phyloP scores from a whole-genome alignment of 1,140 invertebrate species.

The Probaryconus sp. region DNA sequence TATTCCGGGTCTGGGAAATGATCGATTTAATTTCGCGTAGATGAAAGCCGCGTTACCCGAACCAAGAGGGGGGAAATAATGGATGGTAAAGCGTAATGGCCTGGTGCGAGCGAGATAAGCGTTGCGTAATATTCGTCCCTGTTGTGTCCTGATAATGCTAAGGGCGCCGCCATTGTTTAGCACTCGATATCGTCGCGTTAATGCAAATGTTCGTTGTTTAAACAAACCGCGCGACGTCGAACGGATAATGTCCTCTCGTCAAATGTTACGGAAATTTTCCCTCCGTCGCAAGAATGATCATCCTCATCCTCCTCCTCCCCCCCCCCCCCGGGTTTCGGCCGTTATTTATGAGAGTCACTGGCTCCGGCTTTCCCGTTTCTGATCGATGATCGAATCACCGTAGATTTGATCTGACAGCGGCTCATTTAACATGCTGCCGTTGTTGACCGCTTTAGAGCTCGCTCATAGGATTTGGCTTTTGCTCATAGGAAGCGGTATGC shows the following conservation, averaged over 20 bases:
- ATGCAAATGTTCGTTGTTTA: slow-evolving; percentile 2
- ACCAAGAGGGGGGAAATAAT: slow-evolving; percentile 55
- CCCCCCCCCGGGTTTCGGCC: no score
- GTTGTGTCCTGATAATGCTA: slow-evolving; percentile 41
- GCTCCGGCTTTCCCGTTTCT: neutral
- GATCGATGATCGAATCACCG: slow-evolving; percentile 2
- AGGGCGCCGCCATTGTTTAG: slow-evolving; percentile 33
- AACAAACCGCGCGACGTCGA: no score
- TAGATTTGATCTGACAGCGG: slow-evolving; percentile 12
- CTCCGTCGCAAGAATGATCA: neutral
- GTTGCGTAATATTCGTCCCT: slow-evolving; percentile 54
- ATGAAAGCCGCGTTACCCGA: slow-evolving; percentile 48
- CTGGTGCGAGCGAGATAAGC: slow-evolving; percentile 54
- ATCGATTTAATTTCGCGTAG: slow-evolving; percentile 59
- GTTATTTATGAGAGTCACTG: no score
- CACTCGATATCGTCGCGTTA: neutral
- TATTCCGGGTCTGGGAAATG: slow-evolving; percentile 38
- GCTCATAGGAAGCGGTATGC: slow-evolving; percentile 8
- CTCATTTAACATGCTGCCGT: slow-evolving; percentile 21
- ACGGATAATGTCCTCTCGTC: slow-evolving; percentile 14
- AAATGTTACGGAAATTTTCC: slow-evolving; percentile 1
- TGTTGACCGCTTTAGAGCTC: slow-evolving; percentile 21
- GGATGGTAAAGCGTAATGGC: slow-evolving; percentile 57
- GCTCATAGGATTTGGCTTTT: slow-evolving; percentile 27
- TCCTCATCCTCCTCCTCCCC: neutral